Base-by-base conservation (phyloP, 2,113 vertebrate species). In the Neodontobutis hainanensis region DNA sequence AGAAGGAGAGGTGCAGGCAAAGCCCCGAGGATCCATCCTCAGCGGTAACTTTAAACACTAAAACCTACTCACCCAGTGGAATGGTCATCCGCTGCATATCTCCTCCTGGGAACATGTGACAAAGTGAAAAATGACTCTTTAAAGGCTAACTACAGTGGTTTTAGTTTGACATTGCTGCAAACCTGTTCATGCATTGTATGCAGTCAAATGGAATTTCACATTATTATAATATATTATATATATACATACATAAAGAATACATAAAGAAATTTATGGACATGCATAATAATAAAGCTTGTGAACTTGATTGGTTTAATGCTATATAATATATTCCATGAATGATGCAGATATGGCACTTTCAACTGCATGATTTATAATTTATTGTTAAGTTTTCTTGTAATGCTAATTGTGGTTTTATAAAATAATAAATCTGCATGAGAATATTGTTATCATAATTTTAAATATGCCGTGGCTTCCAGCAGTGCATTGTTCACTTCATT, bases 11-110 rank as follows among this genome's bases (percentile, higher is more conserved):
- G 52, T 55, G 27, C 49, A 44, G 68, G 65, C 42, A 76, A 70
- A 61, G 59, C 68, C 85, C 76, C 10, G 14, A 75, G 52, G 70
- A 68, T 71, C 58, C 44, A 55, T 76, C 57, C 62, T 73, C 68
- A 63, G 10, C 45, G 53, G 65, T 36, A 73, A 70, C 40, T 71
- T 60, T 73, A 42, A 60, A 36, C 42, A 19, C 51, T 66, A 40
- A 76, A 83, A 63, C 51, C 68, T 32, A 42, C 67, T 75, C 68
- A n/a, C 49, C 19, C 65, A 11, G 32, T 71, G 66, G 59, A 68
- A 71, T 50, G 6, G 71, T 76, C 75, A 72, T 58, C 65, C 74
- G 65, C 70, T 68, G 75, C 58, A 76, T 48, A 48, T 68, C 68
- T 59, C n/a, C 65, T 47, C 78, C 68, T 75, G 74, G 58, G 36